Evolutionary conservation across 2,888 invertebrate genomes (phyloP), one percentile per base, ranked within the genome.

Genomic region (Yponomeuta sedellus): DNA sequence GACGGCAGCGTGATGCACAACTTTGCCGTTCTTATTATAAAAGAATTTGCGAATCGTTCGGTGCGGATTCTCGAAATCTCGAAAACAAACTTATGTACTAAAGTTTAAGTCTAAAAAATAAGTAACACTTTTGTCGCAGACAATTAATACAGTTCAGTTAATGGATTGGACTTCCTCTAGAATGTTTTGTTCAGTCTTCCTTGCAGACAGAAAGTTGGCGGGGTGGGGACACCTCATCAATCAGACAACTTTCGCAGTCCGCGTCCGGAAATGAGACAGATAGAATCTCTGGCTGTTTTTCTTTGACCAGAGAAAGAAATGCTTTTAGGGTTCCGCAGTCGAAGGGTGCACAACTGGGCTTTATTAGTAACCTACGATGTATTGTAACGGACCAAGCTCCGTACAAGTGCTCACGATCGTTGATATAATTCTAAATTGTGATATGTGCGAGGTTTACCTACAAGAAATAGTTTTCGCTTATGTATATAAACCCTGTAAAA

Each of bases 171-270:
- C 10, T 22, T 63, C 63, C 44, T 11, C 10, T 22, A 11, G 40
- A 16, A 56, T n/a, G 12, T 64, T 28, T 16, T 11, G 64, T 57
- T 64, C 16, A 52, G 10, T 19, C 20, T 64, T 12, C 22, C 12
- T n/a, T 56, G 16, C n/a, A 10, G 19, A 28, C 64, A 16, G 57
- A 64, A 64, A 56, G 10, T 52, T 64, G 22, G n/a, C 44, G 56
- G 11, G 20, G 25, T 11, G 16, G 10, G 57, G 19, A 57, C 25
- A 57, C 25, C 10, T 57, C 64, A 64, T 64, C 57, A 64, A 64
- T 64, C 64, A 64, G 11, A 16, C 8, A 64, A 64, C 34, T 56
- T 56, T 19, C n/a, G 56, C 12, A 64, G 64, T 64, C 56, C 57
- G 19, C 25, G 56, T 28, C 64, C 57, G 57, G 64, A 28, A 57